Conservation (phyloP, 2,888 invertebrate species). For the Anarsia innoxiella region DNA sequence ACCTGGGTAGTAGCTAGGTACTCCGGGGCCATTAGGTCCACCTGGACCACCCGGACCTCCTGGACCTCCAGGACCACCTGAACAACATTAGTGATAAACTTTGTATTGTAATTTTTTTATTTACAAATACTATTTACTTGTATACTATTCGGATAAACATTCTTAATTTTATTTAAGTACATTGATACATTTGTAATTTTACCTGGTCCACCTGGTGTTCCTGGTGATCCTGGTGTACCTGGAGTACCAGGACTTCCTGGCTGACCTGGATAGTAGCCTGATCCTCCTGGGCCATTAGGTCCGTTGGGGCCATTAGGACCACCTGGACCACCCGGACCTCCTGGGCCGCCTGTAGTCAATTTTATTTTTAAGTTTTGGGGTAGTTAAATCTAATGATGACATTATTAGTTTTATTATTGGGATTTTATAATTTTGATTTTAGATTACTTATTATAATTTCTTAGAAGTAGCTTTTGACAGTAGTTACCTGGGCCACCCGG, state of each 20-base stretch:
- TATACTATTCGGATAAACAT: no score
- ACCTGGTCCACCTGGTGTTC: slow-evolving; percentile 22
- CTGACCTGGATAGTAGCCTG: slow-evolving; percentile 19
- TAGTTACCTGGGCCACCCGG: slow-evolving; percentile 59
- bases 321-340: slow-evolving; percentile 45
- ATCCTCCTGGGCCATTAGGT: slow-evolving; percentile 6
- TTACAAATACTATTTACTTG: no score
- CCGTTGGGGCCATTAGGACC: slow-evolving; percentile 40
- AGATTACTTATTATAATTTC: no score
- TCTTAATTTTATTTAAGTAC: no score
- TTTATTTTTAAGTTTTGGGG: neutral
- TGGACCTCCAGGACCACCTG: slow-evolving; percentile 25
- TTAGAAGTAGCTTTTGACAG: no score
- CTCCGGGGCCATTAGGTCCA: slow-evolving; percentile 12
- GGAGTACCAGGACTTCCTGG: slow-evolving; percentile 30
- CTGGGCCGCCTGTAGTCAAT: slow-evolving; percentile 12
- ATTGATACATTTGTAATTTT: no score
- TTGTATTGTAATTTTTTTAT: no score
- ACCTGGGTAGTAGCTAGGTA: slow-evolving; percentile 12
- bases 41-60: slow-evolving; percentile 36
- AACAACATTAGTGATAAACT: no score
- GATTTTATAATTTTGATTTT: no score
- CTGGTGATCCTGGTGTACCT: slow-evolving; percentile 19
- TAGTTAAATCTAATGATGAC: neutral
- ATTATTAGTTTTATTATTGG: no score